These are phyloP conservation scores for Cephalopachus bancanus DNA, from an alignment of 2,797 vertebrate species.

Conservation along the genomic window DNA sequence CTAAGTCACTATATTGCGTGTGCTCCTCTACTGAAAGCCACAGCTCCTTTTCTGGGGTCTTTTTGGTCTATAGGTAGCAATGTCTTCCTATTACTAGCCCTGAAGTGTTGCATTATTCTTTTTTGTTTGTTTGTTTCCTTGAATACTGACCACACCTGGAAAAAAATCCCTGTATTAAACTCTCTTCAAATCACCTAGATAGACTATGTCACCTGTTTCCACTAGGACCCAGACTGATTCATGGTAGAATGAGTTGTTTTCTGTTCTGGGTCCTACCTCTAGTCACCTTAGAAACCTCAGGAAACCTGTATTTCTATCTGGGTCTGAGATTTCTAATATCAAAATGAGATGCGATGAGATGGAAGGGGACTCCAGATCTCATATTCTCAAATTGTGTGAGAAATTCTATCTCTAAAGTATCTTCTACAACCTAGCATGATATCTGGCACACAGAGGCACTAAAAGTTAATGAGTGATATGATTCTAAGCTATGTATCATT, in stretches of 20 bases:
- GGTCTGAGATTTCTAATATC: not conserved
- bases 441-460: not conserved
- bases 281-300: not conserved
- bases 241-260: not conserved
- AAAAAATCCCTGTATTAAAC: not conserved
- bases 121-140: not conserved
- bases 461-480: conserved; percentile 44
- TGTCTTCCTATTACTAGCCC: not conserved
- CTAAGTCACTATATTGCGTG: not conserved
- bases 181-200: conserved; percentile 15
- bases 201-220: not conserved
- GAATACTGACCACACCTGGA: not conserved
- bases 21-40: not conserved
- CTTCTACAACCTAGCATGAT: conserved; percentile 23
- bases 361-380: conserved; percentile 3
- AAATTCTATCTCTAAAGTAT: conserved; percentile 24
- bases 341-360: conserved; percentile 26
- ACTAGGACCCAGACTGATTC: not conserved
- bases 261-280: not conserved
- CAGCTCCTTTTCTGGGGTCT: not conserved
- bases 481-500: conserved; percentile 59
- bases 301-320: not conserved
- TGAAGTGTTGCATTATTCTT: not conserved
- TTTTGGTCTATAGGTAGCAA: not conserved
- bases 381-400: conserved; percentile 47